Evolutionary conservation across 2,888 invertebrate species (phyloP), one percentile per base, ranked within the genome.

Genomic region (Pammene fasciana): DNA sequence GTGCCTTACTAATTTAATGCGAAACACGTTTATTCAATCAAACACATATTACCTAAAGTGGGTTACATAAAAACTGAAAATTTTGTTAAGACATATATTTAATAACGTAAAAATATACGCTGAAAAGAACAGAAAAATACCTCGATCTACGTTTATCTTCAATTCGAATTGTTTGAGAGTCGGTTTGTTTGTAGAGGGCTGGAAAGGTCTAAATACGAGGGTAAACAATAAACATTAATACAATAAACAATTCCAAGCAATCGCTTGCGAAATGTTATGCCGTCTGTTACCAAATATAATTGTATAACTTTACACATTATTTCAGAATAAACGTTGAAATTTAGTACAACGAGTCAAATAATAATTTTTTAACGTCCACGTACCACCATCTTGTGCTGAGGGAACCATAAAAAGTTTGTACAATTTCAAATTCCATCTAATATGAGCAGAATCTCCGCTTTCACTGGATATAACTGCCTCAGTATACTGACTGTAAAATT

Each of bases 401-500:
- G 56, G 62, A 56, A 38, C 48, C 62, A 64, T 68, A 57, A 62
- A 68, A 64, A 57, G 41, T 56, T 62, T 43, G n/a, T 50, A 59
- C 10, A 56, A 50, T 68, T 62, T 68, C 10, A 62, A 55, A 62
- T 48, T 67, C 46, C 38, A 46, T 61, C 54, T 38, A 60, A 67
- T 16, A 56, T 56, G 46, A 67, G 46, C 48, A 62, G n/a, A n/a
- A n/a, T 56, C 41, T 56, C 13, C 14, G 52, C 50, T 67, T 34
- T 67, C 4, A 26, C 50, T 48, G 13, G 36, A n/a, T 60, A 46
- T 26, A 45, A 34, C 38, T 34, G 36, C 18, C 38, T 48, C 38
- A 18, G 43, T 45, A 38, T 60, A 45, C 50, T 10, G 18, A 54
- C 36, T 67, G 14, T 26, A 46, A 60, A 50, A 43, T 52, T 66